Evolutionary conservation across 64 coral and sea anemone species (phyloP).

Genomic region (Porites lutea): DNA sequence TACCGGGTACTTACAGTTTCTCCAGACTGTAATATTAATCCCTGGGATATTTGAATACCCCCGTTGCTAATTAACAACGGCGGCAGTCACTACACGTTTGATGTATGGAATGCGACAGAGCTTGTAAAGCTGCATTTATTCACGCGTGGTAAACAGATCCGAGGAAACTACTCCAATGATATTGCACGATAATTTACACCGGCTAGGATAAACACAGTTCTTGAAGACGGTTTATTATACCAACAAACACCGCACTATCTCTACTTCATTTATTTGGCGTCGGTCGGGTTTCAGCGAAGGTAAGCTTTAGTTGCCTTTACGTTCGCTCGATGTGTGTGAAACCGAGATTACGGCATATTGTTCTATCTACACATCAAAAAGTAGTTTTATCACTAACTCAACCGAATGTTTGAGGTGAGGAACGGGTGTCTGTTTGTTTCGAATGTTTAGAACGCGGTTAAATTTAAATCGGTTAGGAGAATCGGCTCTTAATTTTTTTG

Average conservation of each 20-base stretch:
- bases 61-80: slow-evolving; percentile 46
- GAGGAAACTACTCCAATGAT: slow-evolving; percentile 1
- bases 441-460: background rate
- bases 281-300: background rate
- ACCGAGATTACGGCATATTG: background rate
- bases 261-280: background rate
- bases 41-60: background rate
- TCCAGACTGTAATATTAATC: background rate
- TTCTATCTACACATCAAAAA: background rate
- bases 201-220: background rate
- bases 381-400: background rate
- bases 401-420: background rate
- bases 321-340: background rate
- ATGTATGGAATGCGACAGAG: slow-evolving; percentile 31
- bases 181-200: slow-evolving; percentile 21
- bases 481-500: background rate
- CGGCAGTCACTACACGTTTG: slow-evolving; percentile 18
- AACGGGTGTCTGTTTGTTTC: background rate
- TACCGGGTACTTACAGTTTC: background rate
- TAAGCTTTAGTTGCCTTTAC: background rate
- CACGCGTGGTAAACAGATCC: background rate
- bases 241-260: background rate
- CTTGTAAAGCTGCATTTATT: background rate
- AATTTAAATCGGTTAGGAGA: background rate
- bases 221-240: background rate